These are phyloP conservation scores for Haliaeetus leucogaster DNA, from an alignment of 2,113 vertebrate genomes.

Conservation along the genomic window DNA sequence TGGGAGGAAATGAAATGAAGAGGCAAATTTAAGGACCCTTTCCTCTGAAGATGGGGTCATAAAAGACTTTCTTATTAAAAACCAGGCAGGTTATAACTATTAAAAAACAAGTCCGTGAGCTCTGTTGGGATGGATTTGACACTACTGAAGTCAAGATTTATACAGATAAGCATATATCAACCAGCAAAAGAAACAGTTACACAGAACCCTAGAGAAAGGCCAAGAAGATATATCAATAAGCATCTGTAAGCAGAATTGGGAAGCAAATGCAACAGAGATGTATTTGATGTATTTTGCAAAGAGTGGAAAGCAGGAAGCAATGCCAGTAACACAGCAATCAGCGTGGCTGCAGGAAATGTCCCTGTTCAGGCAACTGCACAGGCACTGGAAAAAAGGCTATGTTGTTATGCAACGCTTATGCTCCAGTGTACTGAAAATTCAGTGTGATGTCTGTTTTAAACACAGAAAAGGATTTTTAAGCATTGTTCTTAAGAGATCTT, in stretches of 20 bases:
- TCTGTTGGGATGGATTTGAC: background rate
- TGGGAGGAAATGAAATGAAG: background rate
- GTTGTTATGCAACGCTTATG: background rate
- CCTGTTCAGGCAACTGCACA: background rate
- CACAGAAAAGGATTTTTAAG: background rate
- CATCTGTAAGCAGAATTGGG: background rate
- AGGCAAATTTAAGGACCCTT: conserved; percentile 1
- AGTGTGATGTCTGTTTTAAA: background rate
- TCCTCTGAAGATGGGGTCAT: background rate
- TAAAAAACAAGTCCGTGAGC: background rate
- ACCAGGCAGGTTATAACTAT: background rate
- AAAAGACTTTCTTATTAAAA: conserved; percentile 54
- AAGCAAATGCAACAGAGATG: background rate
- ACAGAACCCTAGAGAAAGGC: background rate
- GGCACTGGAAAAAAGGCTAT: background rate
- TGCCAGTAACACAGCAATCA: background rate
- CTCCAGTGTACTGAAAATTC: background rate
- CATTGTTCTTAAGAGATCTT: background rate
- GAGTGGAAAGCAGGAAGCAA: background rate
- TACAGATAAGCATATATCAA: background rate
- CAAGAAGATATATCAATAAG: background rate
- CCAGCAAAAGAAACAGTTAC: background rate
- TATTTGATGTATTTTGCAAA: background rate
- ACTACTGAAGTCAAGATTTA: background rate
- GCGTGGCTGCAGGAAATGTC: accelerated